Base-by-base conservation (phyloP, 1,140 invertebrate genomes). In the Psix sp. region DNA sequence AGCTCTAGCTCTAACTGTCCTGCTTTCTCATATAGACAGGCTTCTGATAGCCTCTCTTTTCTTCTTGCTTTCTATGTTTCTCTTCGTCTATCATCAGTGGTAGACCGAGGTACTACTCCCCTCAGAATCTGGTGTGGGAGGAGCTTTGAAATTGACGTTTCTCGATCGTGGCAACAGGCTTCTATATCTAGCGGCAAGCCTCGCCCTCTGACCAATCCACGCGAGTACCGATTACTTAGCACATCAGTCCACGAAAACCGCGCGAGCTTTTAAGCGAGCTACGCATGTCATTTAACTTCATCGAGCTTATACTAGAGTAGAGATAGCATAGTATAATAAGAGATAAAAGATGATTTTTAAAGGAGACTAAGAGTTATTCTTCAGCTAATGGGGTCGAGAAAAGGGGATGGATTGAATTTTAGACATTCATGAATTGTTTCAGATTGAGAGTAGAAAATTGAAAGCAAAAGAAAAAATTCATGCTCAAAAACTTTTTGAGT, bases 181-280 rank as follows among this genome's bases (percentile, higher is more conserved):
- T 68, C 62, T 67, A 71, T 57, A 73, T 51, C 71, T 56, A 36
- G 68, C 70, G 74, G 68, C 67, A 66, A 79, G 82, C 84, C 84
- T 84, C 84, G 83, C 84, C 84, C 84, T 78, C 74, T 74, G 65
- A 77, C 84, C 84, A 86, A 85, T 86, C 82, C 38, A 76, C 46
- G 45, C 62, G 54, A 49, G 42, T n/a, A 66, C 56, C 24, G 77
- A 77, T 80, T 74, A 60, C 70, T 63, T 68, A 45, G 45, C 60
- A 66, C 67, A 66, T 83, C 84, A 84, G 84, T 84, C 79, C 48
- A 49, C 38, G 40, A 66, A 54, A 60, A 66, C 63, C 42, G 49
- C 39, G 60, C 48, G 54, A 42, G 60, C 21, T 56, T 60, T 38
- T 18, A 60, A 70, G 33, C 46, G 33, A 5, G 15, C 7, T 52